Evolutionary conservation across 2,797 vertebrate genomes (phyloP).

Genomic region (Halcyon chelicuti): DNA sequence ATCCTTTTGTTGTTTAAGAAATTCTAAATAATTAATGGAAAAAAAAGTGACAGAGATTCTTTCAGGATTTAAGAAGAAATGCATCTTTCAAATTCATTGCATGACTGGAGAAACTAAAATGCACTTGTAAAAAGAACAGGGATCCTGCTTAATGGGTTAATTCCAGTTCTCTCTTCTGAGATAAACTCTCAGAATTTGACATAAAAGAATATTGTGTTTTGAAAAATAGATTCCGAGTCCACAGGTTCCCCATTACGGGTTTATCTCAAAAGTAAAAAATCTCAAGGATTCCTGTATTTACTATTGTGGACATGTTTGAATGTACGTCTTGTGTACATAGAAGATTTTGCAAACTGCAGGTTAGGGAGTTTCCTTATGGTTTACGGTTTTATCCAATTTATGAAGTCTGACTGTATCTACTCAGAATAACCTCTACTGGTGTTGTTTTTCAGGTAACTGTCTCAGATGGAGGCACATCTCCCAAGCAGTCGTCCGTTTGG

Average conservation of each 20-base stretch:
- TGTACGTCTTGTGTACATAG: background rate
- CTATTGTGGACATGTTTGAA: background rate
- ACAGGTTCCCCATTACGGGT: rapidly evolving
- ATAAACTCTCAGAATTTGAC: background rate
- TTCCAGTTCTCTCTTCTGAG: background rate
- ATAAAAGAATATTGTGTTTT: background rate
- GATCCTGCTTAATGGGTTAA: background rate
- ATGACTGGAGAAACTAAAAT: background rate
- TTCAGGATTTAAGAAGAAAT: constrained; percentile 13
- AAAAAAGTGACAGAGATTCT: constrained; percentile 20
- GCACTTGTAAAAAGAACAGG: background rate
- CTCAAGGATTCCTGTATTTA: background rate
- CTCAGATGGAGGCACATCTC: constrained; percentile 87
- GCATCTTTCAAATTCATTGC: background rate
- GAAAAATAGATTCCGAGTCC: background rate
- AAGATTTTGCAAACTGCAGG: background rate
- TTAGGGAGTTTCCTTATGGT: background rate
- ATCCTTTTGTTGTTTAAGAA: constrained; percentile 57
- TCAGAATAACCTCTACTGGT: background rate
- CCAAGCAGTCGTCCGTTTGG: constrained; percentile 91
- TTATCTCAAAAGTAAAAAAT: background rate
- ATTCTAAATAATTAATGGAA: constrained; percentile 44
- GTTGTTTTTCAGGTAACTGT: constrained; percentile 86
- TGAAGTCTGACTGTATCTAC: background rate
- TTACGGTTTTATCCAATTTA: rapidly evolving